Evolutionary conservation across 2,113 vertebrate species (phyloP).

Genomic region (Lamprologus sp.): DNA sequence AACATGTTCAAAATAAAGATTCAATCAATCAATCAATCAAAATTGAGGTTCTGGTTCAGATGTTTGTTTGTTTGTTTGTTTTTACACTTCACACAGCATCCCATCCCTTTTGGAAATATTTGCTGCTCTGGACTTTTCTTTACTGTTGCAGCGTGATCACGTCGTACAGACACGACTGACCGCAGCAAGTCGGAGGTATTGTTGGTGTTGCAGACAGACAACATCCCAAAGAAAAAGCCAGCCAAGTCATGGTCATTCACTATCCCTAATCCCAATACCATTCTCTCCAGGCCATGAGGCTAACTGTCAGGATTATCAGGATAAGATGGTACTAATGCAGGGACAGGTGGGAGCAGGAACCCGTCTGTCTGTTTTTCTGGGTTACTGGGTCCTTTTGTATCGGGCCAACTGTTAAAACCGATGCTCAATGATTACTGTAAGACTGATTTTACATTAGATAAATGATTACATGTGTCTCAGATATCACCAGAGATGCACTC

Average conservation of each 20-base stretch:
- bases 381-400: background rate
- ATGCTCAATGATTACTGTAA: background rate
- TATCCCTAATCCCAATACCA: slow-evolving; percentile 22
- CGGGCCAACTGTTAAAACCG: background rate
- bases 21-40: too few species aligned
- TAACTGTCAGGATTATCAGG: slow-evolving; percentile 39
- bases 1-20: too few species aligned
- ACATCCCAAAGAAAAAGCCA: background rate
- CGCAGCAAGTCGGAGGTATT: background rate
- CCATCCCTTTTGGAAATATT: background rate
- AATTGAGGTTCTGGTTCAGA: background rate
- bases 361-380: slow-evolving; percentile 6
- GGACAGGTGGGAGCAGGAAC: slow-evolving; percentile 11
- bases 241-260: background rate
- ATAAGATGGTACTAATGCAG: background rate
- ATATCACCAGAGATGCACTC: background rate
- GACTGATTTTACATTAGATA: background rate
- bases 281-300: background rate
- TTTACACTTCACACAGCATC: background rate
- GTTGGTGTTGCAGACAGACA: background rate
- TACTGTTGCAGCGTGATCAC: background rate
- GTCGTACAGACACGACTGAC: background rate
- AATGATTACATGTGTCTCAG: rapidly evolving
- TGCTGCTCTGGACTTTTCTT: rapidly evolving
- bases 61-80: background rate